Conservation (phyloP, 2,797 vertebrate genomes). For the Myotis pilosus region DNA sequence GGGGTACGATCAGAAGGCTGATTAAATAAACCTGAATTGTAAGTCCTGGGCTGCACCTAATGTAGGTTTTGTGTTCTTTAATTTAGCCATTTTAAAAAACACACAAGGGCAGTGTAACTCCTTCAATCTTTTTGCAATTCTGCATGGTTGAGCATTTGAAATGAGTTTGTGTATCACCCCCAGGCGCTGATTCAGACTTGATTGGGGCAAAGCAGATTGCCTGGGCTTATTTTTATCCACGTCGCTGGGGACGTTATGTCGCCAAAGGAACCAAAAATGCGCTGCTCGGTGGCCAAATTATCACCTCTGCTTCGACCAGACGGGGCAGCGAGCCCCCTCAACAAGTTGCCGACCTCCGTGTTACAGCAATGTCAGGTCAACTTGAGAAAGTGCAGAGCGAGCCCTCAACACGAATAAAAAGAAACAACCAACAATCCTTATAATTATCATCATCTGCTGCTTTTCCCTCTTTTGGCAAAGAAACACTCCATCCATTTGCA, state of each 20-base stretch:
- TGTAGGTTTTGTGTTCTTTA: constrained; percentile 78
- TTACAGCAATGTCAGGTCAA: constrained; percentile 84
- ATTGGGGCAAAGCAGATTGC: constrained; percentile 95
- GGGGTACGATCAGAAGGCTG: neutral
- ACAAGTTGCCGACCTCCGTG: constrained; percentile 91
- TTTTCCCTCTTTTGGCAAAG: constrained; percentile 97
- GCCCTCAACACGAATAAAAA: constrained; percentile 84
- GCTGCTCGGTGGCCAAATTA: constrained; percentile 84
- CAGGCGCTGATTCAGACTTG: constrained; percentile 94
- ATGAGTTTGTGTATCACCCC: constrained; percentile 94
- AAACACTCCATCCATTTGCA: constrained; percentile 99
- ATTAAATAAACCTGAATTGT: constrained; percentile 65
- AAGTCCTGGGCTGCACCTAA: constrained; percentile 75
- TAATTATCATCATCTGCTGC: constrained; percentile 99
- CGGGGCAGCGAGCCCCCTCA: constrained; percentile 88
- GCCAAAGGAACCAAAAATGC: constrained; percentile 88
- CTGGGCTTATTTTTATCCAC: constrained; percentile 94
- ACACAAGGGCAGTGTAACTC: constrained; percentile 78
- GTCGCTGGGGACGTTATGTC: constrained; percentile 91
- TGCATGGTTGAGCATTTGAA: constrained; percentile 96
- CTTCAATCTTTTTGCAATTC: constrained; percentile 87
- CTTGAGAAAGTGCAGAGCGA: constrained; percentile 81
- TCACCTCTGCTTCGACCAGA: constrained; percentile 85
- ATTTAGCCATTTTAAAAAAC: constrained; percentile 75
- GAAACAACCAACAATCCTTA: constrained; percentile 95